Evolutionary conservation across 2,797 vertebrate genomes (phyloP), one percentile per base, ranked within the genome.

Genomic region (Myotis findleyi): DNA sequence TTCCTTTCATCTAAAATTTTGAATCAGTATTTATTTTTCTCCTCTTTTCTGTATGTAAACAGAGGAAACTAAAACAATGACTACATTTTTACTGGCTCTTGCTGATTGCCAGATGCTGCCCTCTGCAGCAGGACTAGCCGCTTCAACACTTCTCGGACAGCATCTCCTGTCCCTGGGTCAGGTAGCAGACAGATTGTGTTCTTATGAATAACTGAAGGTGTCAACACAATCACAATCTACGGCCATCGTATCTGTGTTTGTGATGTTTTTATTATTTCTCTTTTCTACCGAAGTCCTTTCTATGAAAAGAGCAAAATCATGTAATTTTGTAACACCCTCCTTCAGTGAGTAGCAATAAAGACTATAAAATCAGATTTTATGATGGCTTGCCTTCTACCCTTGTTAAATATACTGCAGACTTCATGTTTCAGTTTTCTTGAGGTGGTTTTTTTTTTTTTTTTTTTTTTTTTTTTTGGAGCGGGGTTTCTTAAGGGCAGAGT

Each of bases 1-100:
- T 94, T 93, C 44, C 51, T 91, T 76, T 91, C 75, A n/a, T 86
- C 77, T 92, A 49, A 95, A 91, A 55, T 30, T 66, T 87, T 86
- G 47, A 92, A 51, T 79, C 44, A 79, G 0, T 82, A 3, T 47
- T 77, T 84, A 49, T 91, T 87, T 87, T 80, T 36, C 10, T 55
- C 38, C 76, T 93, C 36, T 76, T 79, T 80, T 72, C 38, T 89
- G 10, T 66, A 12, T 86, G 11, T 88, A 86, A 95, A 80, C 69
- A 88, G 33, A 72, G 86, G 75, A 90, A 80, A 55, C 79, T 76
- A 18, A 84, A 57, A 81, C 77, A 91, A 38, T 72, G 30, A 81
- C 53, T 11, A 38, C n/a, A 47, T 92, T 62, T 75, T 79, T 86
- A 4, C 62, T 80, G 69, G 80, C 64, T 86, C 71, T 80, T 91